Percentiles rank a stretch among this genome's conserved stretches.
Evolutionary conservation across 2,888 invertebrate genomes (phyloP).

Genomic region (Hyposoter didymator): DNA sequence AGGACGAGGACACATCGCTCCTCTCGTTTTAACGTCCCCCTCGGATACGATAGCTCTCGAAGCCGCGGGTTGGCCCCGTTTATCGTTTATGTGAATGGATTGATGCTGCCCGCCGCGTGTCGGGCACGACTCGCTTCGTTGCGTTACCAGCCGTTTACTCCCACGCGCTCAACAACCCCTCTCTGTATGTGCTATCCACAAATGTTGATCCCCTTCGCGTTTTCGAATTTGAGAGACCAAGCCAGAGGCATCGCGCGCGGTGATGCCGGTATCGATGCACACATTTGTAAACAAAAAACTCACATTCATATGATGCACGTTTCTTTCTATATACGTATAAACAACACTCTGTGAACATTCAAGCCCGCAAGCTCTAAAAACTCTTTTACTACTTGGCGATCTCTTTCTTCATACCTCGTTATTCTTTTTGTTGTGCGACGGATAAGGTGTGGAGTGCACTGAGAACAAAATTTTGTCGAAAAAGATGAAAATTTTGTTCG

Average conservation of each 20-base stretch:
- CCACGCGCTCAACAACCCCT: slow-evolving; percentile 80
- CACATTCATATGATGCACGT: not conserved
- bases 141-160: slow-evolving; percentile 85
- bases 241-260: slow-evolving; percentile 31
- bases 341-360: slow-evolving; percentile 56
- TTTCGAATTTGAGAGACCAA: slow-evolving; percentile 77
- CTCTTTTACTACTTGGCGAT: slow-evolving; percentile 1
- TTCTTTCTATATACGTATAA: not conserved
- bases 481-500: too few species aligned
- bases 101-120: slow-evolving; percentile 83
- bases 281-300: slow-evolving; percentile 25
- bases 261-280: slow-evolving; percentile 30
- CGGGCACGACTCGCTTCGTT: slow-evolving; percentile 82
- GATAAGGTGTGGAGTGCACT: slow-evolving; percentile 2
- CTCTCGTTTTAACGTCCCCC: slow-evolving; percentile 50
- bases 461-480: too few species aligned
- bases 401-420: not conserved
- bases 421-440: slow-evolving; percentile 12
- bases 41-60: slow-evolving; percentile 38
- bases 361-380: slow-evolving; percentile 63
- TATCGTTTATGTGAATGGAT: slow-evolving; percentile 83
- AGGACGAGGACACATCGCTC: slow-evolving; percentile 61
- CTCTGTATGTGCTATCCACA: slow-evolving; percentile 65
- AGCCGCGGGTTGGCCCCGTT: slow-evolving; percentile 72
- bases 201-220: slow-evolving; percentile 73